Conservation (phyloP, 2,113 vertebrate species). For the Paracanthobrama guichenoti region DNA sequence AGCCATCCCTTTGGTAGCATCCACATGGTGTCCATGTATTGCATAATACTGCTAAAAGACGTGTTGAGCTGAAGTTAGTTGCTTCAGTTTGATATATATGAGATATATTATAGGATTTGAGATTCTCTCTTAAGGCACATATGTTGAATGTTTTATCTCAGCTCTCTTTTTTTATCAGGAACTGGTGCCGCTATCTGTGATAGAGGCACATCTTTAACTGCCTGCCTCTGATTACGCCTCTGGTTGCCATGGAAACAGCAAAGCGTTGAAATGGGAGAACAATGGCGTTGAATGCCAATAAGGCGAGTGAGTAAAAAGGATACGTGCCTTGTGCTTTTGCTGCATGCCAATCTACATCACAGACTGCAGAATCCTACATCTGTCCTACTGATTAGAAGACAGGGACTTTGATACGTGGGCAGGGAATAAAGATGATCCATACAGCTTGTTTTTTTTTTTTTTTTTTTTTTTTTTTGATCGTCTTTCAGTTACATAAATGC, state of each 20-base stretch:
- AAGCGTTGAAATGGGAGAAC: constrained; percentile 54
- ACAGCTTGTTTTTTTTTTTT: constrained; percentile 25
- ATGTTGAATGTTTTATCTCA: constrained; percentile 45
- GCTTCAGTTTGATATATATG: background rate
- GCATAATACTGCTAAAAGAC: background rate
- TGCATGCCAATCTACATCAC: constrained; percentile 46
- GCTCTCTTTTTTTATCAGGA: constrained; percentile 41
- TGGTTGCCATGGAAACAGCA: constrained; percentile 55
- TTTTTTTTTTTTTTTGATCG: constrained; percentile 27
- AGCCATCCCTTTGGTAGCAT: background rate
- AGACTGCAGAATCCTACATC: constrained; percentile 31
- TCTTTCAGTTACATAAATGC: constrained; percentile 42
- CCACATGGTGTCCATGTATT: background rate
- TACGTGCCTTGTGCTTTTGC: constrained; percentile 15
- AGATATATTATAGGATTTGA: constrained; percentile 10
- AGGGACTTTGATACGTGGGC: constrained; percentile 41
- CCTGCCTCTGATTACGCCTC: constrained; percentile 55
- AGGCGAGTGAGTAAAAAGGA: constrained; percentile 41
- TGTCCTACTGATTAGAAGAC: constrained; percentile 40
- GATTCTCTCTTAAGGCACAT: constrained; percentile 13
- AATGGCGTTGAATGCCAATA: constrained; percentile 59
- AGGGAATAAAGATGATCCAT: constrained; percentile 28
- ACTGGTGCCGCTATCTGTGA: constrained; percentile 47
- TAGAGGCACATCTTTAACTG: constrained; percentile 54
- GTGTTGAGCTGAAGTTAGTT: background rate